These are phyloP conservation scores for Apus apus DNA, from an alignment of 2,113 vertebrate species.

Conservation along the genomic window DNA sequence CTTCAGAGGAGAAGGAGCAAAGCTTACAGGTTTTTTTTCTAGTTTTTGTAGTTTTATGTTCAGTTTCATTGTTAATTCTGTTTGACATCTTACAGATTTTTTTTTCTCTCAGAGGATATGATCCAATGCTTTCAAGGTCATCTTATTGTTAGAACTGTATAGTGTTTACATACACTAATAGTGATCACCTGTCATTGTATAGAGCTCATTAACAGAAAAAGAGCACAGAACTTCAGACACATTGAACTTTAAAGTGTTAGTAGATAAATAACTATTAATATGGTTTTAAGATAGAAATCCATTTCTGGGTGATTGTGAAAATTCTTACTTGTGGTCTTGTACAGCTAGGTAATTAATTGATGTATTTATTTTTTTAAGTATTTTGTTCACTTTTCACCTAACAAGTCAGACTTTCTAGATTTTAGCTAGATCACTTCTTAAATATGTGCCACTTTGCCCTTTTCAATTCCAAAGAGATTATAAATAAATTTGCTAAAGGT, in stretches of 20 bases:
- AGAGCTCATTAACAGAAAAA: not conserved
- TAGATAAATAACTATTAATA: not conserved
- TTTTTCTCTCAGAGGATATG: not conserved
- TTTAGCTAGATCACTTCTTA: slow-evolving; percentile 56
- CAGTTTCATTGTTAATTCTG: not conserved
- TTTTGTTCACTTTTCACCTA: slow-evolving; percentile 37
- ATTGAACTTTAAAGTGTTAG: not conserved
- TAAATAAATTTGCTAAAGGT: slow-evolving; percentile 68
- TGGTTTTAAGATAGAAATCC: not conserved
- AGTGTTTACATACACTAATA: not conserved
- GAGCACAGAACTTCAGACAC: not conserved
- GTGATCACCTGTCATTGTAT: not conserved
- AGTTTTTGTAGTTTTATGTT: not conserved
- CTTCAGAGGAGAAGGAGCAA: not conserved
- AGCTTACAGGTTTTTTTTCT: not conserved
- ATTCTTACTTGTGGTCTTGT: not conserved
- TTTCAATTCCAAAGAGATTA: slow-evolving; percentile 62
- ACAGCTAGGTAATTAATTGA: not conserved
- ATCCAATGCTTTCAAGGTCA: not conserved
- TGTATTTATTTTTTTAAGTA: slow-evolving; percentile 13
- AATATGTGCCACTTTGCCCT: slow-evolving; percentile 52
- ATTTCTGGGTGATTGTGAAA: not conserved
- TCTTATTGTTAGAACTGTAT: not conserved
- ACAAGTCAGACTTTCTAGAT: slow-evolving; percentile 51
- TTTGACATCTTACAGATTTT: not conserved